Evolutionary conservation across 2,797 vertebrate genomes (phyloP), one percentile per base, ranked within the genome.

Genomic region (Spinus olivaceus): DNA sequence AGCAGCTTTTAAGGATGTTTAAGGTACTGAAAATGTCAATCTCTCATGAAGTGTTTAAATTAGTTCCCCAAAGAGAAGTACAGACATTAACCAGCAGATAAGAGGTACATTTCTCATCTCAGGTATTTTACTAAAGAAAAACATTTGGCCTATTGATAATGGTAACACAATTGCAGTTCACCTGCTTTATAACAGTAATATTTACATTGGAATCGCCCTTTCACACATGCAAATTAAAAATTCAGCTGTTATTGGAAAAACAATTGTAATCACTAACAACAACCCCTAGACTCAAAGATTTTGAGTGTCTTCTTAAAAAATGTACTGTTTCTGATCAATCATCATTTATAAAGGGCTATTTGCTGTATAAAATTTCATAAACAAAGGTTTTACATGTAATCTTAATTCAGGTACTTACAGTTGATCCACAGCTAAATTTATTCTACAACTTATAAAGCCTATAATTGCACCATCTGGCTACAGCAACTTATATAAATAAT

Each of bases 21-120:
- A 97, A 97, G 88, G 81, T 70, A 94, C 71, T 69, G 89, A 96
- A 97, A 97, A 98, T 95, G 95, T 94, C 97, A 98, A 46, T 97
- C 96, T 97, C 88, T 95, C 94, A 93, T 93, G 92, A 97, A 97
- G 88, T 90, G 90, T 96, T 97, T 96, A 97, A 97, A 97, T 97
- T 97, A 97, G 84, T 90, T 94, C 94, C 93, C 95, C 70, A 44
- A 73, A 96, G 81, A 97, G 92, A 97, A 97, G 94, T 94, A 95
- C n/a, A 89, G 79, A 72, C 95, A 97, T 83, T 78, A 96, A 83
- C 69, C 93, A 91, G 81, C 83, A 87, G 78, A 90, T 94, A 96
- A 96, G 65, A 93, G 64, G 78, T 89, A 66, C 23, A 44, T 42
- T 94, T 91, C 69, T 93, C 54, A 92, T 64, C 64, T 74, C 65